A percentile compares a stretch with the other conserved stretches of the same genome.
Evolutionary conservation across 2,888 invertebrate species (phyloP).

Genomic region (Folsomia candida): DNA sequence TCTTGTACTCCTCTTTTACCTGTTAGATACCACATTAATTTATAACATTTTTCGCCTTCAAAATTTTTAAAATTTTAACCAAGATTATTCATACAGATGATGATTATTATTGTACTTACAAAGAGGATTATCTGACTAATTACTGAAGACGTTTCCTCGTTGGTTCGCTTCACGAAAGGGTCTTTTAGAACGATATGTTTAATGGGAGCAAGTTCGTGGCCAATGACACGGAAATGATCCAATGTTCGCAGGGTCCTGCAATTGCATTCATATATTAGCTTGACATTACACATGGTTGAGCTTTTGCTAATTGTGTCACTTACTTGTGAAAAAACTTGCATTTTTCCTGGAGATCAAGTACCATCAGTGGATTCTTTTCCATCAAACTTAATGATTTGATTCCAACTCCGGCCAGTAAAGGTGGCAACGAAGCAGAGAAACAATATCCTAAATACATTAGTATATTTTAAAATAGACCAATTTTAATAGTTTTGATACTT

Average conservation of each 20-base stretch:
- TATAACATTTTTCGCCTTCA: neutral
- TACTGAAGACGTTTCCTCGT: neutral
- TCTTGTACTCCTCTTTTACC: conserved; percentile 47
- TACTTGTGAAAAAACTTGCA: conserved; percentile 62
- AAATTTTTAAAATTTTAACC: neutral
- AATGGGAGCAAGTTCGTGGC: conserved; percentile 7
- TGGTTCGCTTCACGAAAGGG: neutral
- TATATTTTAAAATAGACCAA: neutral
- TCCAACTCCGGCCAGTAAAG: conserved; percentile 84
- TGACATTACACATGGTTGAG: neutral
- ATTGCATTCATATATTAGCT: too few relatives aligned
- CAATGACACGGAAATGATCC: neutral
- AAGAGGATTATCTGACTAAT: conserved; percentile 2
- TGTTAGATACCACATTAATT: conserved; percentile 8
- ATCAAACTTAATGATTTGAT: conserved; percentile 74
- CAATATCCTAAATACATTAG: conserved; percentile 68
- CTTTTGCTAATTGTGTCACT: conserved; percentile 1
- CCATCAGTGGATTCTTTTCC: conserved; percentile 65
- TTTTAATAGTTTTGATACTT: neutral
- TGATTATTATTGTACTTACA: conserved; percentile 6
- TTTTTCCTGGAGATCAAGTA: conserved; percentile 62
- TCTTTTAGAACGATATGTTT: conserved; percentile 7
- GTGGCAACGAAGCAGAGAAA: conserved; percentile 94
- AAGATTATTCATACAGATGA: too few relatives aligned
- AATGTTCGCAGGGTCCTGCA: neutral